These are phyloP conservation scores for Periophthalmodon schlosseri DNA, from an alignment of 2,113 vertebrate genomes.

Conservation along the genomic window DNA sequence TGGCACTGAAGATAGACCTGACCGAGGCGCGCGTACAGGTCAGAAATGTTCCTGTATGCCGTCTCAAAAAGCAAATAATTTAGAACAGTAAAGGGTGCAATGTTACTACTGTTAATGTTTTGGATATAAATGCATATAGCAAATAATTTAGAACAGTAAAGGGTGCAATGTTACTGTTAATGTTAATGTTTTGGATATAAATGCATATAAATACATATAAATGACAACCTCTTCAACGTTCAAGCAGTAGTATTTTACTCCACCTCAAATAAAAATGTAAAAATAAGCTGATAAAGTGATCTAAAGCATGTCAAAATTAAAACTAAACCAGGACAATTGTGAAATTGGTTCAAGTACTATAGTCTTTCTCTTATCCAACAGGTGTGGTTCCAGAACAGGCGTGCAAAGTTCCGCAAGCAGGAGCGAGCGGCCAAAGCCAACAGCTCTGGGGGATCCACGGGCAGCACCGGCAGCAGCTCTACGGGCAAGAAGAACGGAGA, in stretches of 20 bases:
- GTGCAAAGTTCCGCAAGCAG: slow-evolving; percentile 95
- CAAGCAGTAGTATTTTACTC: no score
- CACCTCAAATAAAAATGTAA: no score
- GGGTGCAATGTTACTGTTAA: background rate
- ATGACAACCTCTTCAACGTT: no score
- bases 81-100: background rate
- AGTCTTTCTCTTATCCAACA: slow-evolving; percentile 47
- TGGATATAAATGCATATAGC: background rate
- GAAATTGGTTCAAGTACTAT: background rate
- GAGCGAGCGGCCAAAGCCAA: slow-evolving; percentile 88
- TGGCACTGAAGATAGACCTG: slow-evolving; percentile 95
- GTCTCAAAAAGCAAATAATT: background rate
- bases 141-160: background rate
- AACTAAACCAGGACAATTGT: background rate
- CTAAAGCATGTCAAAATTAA: background rate
- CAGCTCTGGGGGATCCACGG: slow-evolving; percentile 56
- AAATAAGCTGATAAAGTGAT: no score
- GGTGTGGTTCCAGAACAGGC: slow-evolving; percentile 98
- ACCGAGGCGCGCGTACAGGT: slow-evolving; percentile 96
- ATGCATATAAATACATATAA: no score
- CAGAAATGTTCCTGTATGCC: background rate
- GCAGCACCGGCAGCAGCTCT: slow-evolving; percentile 53
- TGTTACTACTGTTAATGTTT: no score
- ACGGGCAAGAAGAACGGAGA: slow-evolving; percentile 82
- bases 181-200: no score